These are phyloP conservation scores for Ganaspis brasiliensis DNA, from an alignment of 2,888 invertebrate genomes.

Conservation along the genomic window DNA sequence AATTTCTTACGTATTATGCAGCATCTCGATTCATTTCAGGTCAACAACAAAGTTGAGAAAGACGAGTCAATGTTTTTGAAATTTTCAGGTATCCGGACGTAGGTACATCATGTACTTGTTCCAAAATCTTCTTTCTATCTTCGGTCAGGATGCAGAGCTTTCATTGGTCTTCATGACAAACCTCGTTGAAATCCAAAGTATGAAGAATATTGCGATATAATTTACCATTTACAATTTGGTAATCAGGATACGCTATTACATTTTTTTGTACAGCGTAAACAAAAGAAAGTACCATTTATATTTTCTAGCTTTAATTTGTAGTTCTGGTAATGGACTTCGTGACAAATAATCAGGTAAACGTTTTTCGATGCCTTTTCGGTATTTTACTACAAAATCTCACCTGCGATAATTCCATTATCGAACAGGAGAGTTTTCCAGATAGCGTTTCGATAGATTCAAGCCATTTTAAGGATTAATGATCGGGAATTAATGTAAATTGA, in stretches of 20 bases:
- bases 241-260: not conserved
- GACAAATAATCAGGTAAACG: conserved; percentile 6
- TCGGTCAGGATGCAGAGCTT: conserved; percentile 13
- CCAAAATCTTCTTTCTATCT: not conserved
- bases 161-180: not conserved
- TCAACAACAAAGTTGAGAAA: not conserved
- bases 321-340: not conserved
- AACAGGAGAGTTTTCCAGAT: conserved; percentile 33
- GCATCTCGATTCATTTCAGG: not conserved
- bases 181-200: conserved; percentile 27
- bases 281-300: not conserved
- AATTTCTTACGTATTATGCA: not conserved
- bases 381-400: conserved; percentile 26
- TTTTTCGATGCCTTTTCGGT: conserved; percentile 17
- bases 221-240: not conserved
- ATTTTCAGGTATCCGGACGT: conserved; percentile 30
- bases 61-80: conserved; percentile 14
- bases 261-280: not conserved
- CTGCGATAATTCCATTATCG: conserved; percentile 42
- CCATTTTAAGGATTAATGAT: conserved; percentile 18
- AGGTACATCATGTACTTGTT: conserved; percentile 1
- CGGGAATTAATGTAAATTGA: conserved; percentile 20
- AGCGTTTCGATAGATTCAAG: conserved; percentile 25
- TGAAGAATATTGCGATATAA: not conserved
- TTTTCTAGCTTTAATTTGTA: no score